These are phyloP conservation scores for Psilopsiagon aurifrons DNA, from an alignment of 2,113 vertebrate species.

Conservation along the genomic window DNA sequence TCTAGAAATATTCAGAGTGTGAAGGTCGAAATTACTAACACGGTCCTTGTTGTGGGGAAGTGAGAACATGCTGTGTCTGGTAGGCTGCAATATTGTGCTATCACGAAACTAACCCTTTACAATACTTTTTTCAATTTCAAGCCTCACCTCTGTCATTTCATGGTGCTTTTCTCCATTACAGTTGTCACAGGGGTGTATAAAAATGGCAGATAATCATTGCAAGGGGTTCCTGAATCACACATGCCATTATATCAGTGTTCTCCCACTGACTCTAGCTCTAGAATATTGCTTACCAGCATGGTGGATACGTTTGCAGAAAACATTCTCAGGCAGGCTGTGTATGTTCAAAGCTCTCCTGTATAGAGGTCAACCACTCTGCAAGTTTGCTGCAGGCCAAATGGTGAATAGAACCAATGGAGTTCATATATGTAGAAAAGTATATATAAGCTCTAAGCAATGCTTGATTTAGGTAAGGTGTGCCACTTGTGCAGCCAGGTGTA, in stretches of 20 bases:
- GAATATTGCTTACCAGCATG: not conserved
- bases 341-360: not conserved
- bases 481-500: not conserved
- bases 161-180: not conserved
- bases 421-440: not conserved
- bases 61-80: not conserved
- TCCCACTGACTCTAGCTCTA: not conserved
- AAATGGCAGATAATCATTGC: not conserved
- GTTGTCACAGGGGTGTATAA: not conserved
- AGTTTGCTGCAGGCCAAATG: not conserved
- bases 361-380: not conserved
- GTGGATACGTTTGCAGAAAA: not conserved
- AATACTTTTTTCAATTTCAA: not conserved
- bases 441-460: not conserved
- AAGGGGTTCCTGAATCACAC: not conserved
- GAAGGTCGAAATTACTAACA: not conserved
- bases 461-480: not conserved
- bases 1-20: not conserved
- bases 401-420: not conserved
- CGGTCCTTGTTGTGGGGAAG: rapidly evolving
- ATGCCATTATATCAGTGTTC: not conserved
- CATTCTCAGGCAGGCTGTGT: not conserved
- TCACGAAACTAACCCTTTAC: not conserved
- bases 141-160: not conserved
- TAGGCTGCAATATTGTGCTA: not conserved